phyloP scores from a whole-genome alignment of 2,888 invertebrate species.

The Anagyrus pseudococci region DNA sequence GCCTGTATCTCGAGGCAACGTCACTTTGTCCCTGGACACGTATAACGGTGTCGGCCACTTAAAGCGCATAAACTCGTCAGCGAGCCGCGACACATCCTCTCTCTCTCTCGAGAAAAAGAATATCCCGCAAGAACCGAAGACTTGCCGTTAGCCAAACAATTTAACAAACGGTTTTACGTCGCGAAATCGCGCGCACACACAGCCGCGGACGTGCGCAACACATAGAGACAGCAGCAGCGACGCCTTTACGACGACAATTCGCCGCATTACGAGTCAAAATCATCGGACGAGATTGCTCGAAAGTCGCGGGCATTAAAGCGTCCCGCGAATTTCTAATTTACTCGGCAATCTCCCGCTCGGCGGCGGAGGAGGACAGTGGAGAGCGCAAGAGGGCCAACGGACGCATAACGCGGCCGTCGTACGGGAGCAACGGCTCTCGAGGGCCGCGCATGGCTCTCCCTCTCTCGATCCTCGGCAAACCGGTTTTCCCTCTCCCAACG shows the following conservation, averaged over 20 bases:
- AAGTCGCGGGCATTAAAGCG: not conserved
- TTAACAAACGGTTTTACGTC: not conserved
- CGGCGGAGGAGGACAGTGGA: not conserved
- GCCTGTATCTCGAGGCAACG: too few relatives aligned
- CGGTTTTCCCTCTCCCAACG: slow-evolving; percentile 20
- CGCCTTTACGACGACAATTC: slow-evolving; percentile 16
- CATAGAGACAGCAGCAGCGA: not conserved
- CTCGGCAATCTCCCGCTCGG: slow-evolving; percentile 5
- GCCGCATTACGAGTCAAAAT: slow-evolving; percentile 28
- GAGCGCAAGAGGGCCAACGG: not conserved
- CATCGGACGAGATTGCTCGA: slow-evolving; percentile 14
- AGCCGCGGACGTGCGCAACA: not conserved
- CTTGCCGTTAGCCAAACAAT: not conserved
- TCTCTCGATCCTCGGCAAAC: slow-evolving; percentile 28
- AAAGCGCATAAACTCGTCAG: too few relatives aligned
- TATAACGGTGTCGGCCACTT: too few relatives aligned
- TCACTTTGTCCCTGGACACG: too few relatives aligned
- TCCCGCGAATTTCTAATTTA: slow-evolving; percentile 35
- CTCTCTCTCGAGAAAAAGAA: too few relatives aligned
- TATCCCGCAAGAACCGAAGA: too few relatives aligned
- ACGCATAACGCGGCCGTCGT: not conserved
- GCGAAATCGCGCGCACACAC: not conserved
- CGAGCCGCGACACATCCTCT: too few relatives aligned
- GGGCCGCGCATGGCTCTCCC: not conserved
- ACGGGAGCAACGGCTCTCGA: not conserved